phyloP scores from a whole-genome alignment of 2,797 vertebrate genomes.

The Tarsius wallacei region DNA sequence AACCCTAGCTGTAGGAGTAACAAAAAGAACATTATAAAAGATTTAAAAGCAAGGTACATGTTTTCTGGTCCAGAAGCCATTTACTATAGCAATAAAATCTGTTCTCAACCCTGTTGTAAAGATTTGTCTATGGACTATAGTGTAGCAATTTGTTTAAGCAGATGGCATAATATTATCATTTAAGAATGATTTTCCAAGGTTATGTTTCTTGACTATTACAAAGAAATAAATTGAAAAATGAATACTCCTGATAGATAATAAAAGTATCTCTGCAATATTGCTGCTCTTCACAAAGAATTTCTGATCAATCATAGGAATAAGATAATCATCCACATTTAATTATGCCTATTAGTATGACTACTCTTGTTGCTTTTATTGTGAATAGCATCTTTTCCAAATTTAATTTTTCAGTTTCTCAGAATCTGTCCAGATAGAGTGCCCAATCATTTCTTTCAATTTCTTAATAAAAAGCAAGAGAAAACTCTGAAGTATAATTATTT shows the following conservation, averaged over 20 bases:
- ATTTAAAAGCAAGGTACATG: conserved; percentile 78
- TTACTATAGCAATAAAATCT: conserved; percentile 72
- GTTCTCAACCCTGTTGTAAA: conserved; percentile 63
- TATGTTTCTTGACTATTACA: conserved; percentile 63
- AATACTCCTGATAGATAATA: conserved; percentile 23
- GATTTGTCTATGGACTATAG: conserved; percentile 62
- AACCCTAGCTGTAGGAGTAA: conserved; percentile 68
- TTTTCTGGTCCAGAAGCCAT: conserved; percentile 70
- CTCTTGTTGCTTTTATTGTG: neutral
- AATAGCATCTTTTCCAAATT: neutral
- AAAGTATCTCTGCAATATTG: neutral
- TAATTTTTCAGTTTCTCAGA: neutral
- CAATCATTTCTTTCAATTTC: neutral
- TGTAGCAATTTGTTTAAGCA: conserved; percentile 66
- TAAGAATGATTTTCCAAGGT: conserved; percentile 74
- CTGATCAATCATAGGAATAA: neutral
- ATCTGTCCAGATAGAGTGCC: neutral
- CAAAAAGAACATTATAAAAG: conserved; percentile 81
- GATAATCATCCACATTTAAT: neutral
- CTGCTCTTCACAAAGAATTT: neutral
- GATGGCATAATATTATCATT: conserved; percentile 67
- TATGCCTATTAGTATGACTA: neutral
- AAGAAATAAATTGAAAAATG: conserved; percentile 61
- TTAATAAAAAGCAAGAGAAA: neutral
- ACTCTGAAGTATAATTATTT: neutral